A percentile compares a stretch with the other conserved stretches of the same genome.
Evolutionary conservation across 2,113 vertebrate species (phyloP).

Genomic region (Otolemur garnettii): DNA sequence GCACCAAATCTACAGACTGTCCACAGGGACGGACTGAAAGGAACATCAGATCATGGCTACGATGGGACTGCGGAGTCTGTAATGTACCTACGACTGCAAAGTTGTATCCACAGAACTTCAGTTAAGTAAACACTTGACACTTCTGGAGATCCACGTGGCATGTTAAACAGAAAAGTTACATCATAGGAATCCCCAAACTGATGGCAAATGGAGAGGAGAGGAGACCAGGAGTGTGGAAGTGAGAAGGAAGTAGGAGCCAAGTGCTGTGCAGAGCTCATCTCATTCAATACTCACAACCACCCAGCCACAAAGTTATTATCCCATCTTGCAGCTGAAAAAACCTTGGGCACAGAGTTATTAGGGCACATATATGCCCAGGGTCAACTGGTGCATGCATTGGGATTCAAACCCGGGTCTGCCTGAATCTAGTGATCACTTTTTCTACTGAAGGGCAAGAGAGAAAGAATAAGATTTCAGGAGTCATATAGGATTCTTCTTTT

Average conservation of each 20-base stretch:
- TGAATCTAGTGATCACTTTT: not conserved
- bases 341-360: not conserved
- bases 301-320: not conserved
- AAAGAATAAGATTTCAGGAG: not conserved
- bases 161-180: not conserved
- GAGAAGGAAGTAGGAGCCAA: not conserved
- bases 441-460: not conserved
- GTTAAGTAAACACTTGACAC: not conserved
- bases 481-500: not conserved
- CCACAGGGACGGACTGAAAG: not conserved
- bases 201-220: not conserved
- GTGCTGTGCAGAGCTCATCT: not conserved
- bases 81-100: not conserved
- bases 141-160: not conserved
- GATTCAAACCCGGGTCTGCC: not conserved
- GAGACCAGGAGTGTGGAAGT: not conserved
- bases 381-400: not conserved
- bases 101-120: not conserved
- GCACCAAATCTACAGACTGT: not conserved
- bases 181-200: not conserved
- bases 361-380: not conserved
- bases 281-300: not conserved
- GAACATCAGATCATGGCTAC: slow-evolving; percentile 17
- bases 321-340: not conserved
- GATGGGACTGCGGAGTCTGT: not conserved